Conservation (phyloP, 2,888 invertebrate genomes). For the Coremacera marginata region DNA sequence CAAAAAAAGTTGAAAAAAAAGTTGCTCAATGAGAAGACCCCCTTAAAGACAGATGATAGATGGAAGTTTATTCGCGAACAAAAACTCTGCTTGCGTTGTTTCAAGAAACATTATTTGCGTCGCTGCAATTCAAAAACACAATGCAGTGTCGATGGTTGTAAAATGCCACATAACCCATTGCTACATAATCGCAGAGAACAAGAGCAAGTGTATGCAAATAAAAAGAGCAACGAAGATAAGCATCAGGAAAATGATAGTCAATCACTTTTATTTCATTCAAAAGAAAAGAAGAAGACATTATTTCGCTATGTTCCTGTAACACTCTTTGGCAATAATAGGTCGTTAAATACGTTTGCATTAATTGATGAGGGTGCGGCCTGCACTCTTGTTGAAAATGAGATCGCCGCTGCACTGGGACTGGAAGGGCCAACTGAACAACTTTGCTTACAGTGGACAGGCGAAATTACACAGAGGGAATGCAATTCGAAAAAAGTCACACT, state of each 20-base stretch:
- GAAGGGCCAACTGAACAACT: slow-evolving; percentile 13
- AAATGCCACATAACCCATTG: background rate
- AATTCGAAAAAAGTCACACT: slow-evolving; percentile 33
- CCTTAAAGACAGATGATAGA: background rate
- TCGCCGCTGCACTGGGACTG: background rate
- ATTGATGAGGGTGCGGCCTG: slow-evolving; percentile 38
- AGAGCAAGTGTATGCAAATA: background rate
- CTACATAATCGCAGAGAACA: background rate
- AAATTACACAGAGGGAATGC: slow-evolving; percentile 35
- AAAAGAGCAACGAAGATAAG: too few species aligned
- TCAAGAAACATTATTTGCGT: background rate
- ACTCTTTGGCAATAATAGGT: slow-evolving; percentile 14
- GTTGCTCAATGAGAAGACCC: too few species aligned
- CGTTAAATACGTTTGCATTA: background rate
- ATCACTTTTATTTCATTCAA: too few species aligned
- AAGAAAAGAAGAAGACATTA: slow-evolving; percentile 25
- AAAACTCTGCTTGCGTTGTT: background rate
- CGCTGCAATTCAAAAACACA: background rate
- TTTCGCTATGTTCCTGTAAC: slow-evolving; percentile 34
- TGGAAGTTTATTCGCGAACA: background rate
- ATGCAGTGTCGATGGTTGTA: background rate
- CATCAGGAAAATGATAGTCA: too few species aligned
- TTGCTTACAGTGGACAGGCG: slow-evolving; percentile 34
- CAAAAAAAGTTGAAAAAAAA: too few species aligned
- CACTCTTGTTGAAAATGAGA: slow-evolving; percentile 23